Percentiles rank a stretch among this genome's conserved stretches.
phyloP scores from a whole-genome alignment of 2,797 vertebrate genomes.

The Lacerta viridis region DNA sequence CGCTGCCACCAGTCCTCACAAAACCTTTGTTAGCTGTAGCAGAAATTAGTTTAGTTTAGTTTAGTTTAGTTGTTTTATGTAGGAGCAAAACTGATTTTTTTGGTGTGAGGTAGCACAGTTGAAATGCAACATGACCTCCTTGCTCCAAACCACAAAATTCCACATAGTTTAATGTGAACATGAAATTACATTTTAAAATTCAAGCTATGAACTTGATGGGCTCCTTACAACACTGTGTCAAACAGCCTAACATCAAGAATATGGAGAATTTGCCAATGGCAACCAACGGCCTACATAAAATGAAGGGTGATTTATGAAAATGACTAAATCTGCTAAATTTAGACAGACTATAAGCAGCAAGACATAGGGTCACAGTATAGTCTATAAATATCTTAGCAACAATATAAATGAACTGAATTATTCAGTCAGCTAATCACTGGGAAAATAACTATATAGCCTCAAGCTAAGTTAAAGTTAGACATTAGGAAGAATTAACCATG shows the following conservation, averaged over 20 bases:
- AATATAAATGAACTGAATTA: slow-evolving; percentile 33
- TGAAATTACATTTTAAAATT: slow-evolving; percentile 8
- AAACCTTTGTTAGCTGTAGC: background rate
- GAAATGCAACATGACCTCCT: slow-evolving; percentile 2
- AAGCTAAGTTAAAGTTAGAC: slow-evolving; percentile 31
- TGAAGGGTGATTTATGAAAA: background rate
- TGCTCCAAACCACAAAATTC: slow-evolving; percentile 5
- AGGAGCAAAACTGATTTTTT: fast-evolving
- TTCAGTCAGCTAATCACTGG: slow-evolving; percentile 44
- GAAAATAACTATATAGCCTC: slow-evolving; percentile 22
- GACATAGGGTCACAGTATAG: slow-evolving; percentile 13
- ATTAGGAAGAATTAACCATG: slow-evolving; percentile 11
- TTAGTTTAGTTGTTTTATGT: slow-evolving; percentile 25
- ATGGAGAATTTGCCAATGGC: slow-evolving; percentile 14
- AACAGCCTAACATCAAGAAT: slow-evolving; percentile 15
- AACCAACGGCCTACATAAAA: slow-evolving; percentile 16
- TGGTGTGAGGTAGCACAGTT: background rate
- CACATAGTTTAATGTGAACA: background rate
- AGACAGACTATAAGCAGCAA: slow-evolving; percentile 37
- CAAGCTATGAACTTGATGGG: slow-evolving; percentile 18
- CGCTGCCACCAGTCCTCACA: background rate
- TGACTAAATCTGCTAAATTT: slow-evolving; percentile 51
- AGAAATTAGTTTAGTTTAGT: background rate
- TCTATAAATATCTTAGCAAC: slow-evolving; percentile 49
- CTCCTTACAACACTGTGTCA: slow-evolving; percentile 9